Percentiles rank a stretch among this genome's conserved stretches.
Evolutionary conservation across 1,140 invertebrate genomes (phyloP).

Genomic region (honey bee (Apis mellifera)): Amel_HAv3.1 CM009941.2:7145001-7145500

Average conservation of each 20-base stretch:
- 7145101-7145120: slow-evolving; percentile 80
- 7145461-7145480: background rate
- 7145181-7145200: background rate
- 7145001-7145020: slow-evolving; percentile 78
- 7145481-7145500: slow-evolving; percentile 8
- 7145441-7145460: background rate
- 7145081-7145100: slow-evolving; percentile 81
- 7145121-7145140: slow-evolving; percentile 78
- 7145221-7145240: background rate
- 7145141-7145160: slow-evolving; percentile 72
- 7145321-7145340: background rate
- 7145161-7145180: slow-evolving; percentile 55
- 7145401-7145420: background rate
- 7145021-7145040: slow-evolving; percentile 76
- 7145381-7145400: too few species aligned
- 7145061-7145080: slow-evolving; percentile 80
- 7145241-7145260: slow-evolving; percentile 4
- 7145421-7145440: background rate
- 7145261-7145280: background rate
- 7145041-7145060: slow-evolving; percentile 78
- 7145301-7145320: background rate
- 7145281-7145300: background rate
- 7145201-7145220: background rate
- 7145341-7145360: background rate
- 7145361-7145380: background rate